Conservation (phyloP, 2,113 vertebrate genomes). For the Tinamus guttatus region DNA sequence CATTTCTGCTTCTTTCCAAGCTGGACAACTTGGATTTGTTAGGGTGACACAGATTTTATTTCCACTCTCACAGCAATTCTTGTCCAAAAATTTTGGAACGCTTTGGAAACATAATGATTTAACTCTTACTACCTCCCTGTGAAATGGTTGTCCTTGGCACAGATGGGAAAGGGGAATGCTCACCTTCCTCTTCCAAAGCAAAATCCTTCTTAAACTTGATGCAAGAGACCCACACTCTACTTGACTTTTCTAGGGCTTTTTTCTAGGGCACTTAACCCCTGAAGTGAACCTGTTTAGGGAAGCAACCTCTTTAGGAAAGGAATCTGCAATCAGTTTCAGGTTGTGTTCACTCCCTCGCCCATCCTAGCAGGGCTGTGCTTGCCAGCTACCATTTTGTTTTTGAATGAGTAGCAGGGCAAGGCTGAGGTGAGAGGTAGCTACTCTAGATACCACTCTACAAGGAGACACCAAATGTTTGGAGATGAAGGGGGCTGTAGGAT, state of each 20-base stretch:
- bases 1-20: not conserved
- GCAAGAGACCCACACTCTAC: not conserved
- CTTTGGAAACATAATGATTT: not conserved
- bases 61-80: fast-evolving
- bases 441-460: not conserved
- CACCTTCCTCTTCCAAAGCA: not conserved
- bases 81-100: not conserved
- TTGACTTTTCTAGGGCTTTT: not conserved
- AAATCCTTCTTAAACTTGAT: not conserved
- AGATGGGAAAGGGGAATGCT: not conserved
- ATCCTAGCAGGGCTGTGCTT: not conserved
- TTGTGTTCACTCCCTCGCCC: fast-evolving
- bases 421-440: not conserved
- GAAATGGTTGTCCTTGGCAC: not conserved
- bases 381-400: fast-evolving
- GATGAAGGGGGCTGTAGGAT: not conserved
- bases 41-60: not conserved
- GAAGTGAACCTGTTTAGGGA: not conserved
- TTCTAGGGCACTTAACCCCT: not conserved
- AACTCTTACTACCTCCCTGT: not conserved
- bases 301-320: not conserved
- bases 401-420: not conserved
- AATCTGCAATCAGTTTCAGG: not conserved
- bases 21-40: fast-evolving
- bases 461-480: not conserved